Percentiles rank a stretch among this genome's conserved stretches.
Evolutionary conservation across 53 echinoderm and acorn worm species (phyloP).

Genomic region (Temnopleurus reevesii): DNA sequence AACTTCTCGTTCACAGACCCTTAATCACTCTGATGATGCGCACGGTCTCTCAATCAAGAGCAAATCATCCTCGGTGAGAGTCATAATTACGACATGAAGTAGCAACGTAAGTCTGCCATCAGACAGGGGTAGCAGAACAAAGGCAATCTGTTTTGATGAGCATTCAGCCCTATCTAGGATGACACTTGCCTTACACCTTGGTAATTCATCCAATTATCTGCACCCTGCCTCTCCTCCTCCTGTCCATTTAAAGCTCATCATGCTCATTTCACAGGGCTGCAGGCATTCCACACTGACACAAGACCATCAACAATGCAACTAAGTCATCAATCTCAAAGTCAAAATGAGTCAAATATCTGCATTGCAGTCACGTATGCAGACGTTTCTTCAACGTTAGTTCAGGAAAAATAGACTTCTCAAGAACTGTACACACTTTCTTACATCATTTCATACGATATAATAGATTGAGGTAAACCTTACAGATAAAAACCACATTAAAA

Average conservation of each 20-base stretch:
- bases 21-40: not conserved
- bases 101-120: not conserved
- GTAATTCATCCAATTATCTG: conserved; percentile 40
- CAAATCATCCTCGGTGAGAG: not conserved
- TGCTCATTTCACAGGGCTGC: not conserved
- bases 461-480: too few species aligned
- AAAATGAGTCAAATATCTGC: not conserved
- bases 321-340: conserved; percentile 2
- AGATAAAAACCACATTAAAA: too few species aligned
- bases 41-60: conserved; percentile 1
- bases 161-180: not conserved
- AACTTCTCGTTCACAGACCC: too few species aligned
- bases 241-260: conserved; percentile 41
- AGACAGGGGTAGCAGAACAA: not conserved
- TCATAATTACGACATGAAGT: not conserved
- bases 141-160: not conserved
- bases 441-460: too few species aligned
- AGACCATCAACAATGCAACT: not conserved
- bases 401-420: too few species aligned
- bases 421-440: too few species aligned
- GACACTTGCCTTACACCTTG: conserved; percentile 34
- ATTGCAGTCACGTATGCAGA: not conserved
- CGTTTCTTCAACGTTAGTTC: not conserved
- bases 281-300: not conserved
- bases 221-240: not conserved